phyloP scores from a whole-genome alignment of 2,888 invertebrate genomes.

The Phania funesta region DNA sequence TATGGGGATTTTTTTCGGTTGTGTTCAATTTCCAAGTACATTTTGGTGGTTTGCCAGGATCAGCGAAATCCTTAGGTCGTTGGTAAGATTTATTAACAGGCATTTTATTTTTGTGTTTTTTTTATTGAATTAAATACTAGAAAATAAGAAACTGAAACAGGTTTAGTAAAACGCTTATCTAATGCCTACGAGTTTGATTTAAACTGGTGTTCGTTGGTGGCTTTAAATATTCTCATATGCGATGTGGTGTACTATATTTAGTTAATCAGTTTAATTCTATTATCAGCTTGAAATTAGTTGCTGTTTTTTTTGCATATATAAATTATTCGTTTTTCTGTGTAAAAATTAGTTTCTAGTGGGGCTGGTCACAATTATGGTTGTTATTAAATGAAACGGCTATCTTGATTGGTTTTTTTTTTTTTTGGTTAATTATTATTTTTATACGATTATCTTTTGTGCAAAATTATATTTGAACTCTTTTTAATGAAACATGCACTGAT shows the following conservation, averaged over 20 bases:
- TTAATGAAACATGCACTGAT: no score
- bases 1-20: conserved; percentile 74
- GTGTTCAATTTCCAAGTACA: conserved; percentile 78
- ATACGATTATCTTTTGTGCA: neutral
- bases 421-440: neutral
- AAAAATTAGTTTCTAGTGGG: conserved; percentile 20
- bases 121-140: conserved; percentile 9
- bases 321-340: no score
- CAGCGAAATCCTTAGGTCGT: conserved; percentile 74
- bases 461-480: no score
- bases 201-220: conserved; percentile 52
- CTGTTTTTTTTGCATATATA: neutral
- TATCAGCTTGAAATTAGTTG: conserved; percentile 20
- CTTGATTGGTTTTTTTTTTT: conserved; percentile 27
- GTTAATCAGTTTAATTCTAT: neutral
- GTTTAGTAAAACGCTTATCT: conserved; percentile 28
- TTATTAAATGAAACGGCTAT: conserved; percentile 47
- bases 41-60: conserved; percentile 76
- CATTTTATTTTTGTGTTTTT: conserved; percentile 66
- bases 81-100: conserved; percentile 72
- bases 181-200: neutral
- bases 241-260: neutral
- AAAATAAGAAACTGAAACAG: neutral
- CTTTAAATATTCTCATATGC: neutral
- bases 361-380: conserved; percentile 36